Evolutionary conservation across 2,888 invertebrate genomes (phyloP).

Genomic region (Drosophila merina): DNA sequence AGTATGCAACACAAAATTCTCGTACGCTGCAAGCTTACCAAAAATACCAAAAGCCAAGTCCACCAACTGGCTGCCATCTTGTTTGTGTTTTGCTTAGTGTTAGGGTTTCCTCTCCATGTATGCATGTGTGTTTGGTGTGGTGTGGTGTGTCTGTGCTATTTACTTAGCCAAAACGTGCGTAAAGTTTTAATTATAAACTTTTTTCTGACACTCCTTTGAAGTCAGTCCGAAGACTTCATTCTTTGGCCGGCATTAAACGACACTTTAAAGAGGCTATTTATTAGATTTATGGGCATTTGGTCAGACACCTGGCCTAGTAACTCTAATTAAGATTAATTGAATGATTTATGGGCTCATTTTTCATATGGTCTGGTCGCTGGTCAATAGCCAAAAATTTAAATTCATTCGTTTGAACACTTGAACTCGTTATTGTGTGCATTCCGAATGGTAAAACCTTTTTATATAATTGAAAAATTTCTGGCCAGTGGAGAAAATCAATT

Average conservation of each 20-base stretch:
- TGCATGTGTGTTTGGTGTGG: slow-evolving; percentile 6
- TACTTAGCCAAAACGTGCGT: slow-evolving; percentile 78
- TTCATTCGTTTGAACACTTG: slow-evolving; percentile 29
- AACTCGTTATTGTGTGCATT: slow-evolving; percentile 20
- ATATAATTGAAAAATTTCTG: slow-evolving; percentile 54
- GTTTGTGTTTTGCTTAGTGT: slow-evolving; percentile 18
- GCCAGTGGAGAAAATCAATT: slow-evolving; percentile 54
- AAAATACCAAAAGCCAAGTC: slow-evolving; percentile 48
- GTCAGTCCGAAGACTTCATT: slow-evolving; percentile 10
- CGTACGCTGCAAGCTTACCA: slow-evolving; percentile 61
- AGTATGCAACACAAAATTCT: slow-evolving; percentile 71
- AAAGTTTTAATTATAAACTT: slow-evolving; percentile 79
- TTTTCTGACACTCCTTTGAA: slow-evolving; percentile 49
- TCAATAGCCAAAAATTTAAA: slow-evolving; percentile 18
- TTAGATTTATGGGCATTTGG: slow-evolving; percentile 42
- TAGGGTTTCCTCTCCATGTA: not conserved
- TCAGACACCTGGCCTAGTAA: slow-evolving; percentile 33
- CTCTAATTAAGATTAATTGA: slow-evolving; percentile 43
- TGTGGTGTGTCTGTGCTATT: slow-evolving; percentile 53
- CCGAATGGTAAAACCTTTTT: slow-evolving; percentile 52
- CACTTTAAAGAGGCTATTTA: slow-evolving; percentile 53
- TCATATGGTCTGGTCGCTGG: slow-evolving; percentile 4
- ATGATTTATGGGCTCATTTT: slow-evolving; percentile 39
- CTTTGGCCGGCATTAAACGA: slow-evolving; percentile 48
- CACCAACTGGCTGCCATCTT: slow-evolving; percentile 39